Base-by-base conservation (phyloP, 1,140 invertebrate genomes). In the Pararge aegeria region DNA sequence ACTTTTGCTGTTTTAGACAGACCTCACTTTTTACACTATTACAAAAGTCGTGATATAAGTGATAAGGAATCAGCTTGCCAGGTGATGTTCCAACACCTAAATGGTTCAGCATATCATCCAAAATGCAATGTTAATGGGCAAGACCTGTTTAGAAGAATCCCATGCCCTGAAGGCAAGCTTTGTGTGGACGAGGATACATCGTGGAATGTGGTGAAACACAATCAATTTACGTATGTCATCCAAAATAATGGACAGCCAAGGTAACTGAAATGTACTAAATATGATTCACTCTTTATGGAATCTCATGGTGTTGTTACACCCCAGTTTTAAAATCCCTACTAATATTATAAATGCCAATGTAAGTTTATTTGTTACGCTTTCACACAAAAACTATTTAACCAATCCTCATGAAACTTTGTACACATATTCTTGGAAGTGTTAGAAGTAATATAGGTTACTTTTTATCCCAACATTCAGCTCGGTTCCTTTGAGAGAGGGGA, bases 221-320 rank as follows among this genome's bases (percentile, higher is more conserved):
- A 95, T 86, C 98, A 99, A 87, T 98, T 99, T 80, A 99, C 98
- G 1, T 98, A 97, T 90, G 94, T 95, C 50, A 95, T 99, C 61
- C 93, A 96, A 75, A 95, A 99, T 85, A 93, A 94, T 52, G 94
- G 94, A 68, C 95, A 98, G 75, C 97, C 98, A 55, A 95, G 96
- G 95, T 97, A 58, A 61, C 54, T 18, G 38, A 51, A 58, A 61
- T 57, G 29, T 52, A 38, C 20, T 24, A 2, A 2, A 4, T 24
- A 24, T 4, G 7, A 24, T 4, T 24, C 24, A 24, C 2, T 24
- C 24, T 24, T 24, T 24, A 4, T 24, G 24, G n/a, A n/a, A n/a
- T n/a, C n/a, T n/a, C n/a, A n/a, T n/a, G n/a, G n/a, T n/a, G n/a
- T n/a, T n/a, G n/a, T n/a, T n/a, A n/a, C n/a, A n/a, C n/a, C n/a